Conservation (phyloP, 2,113 vertebrate genomes). For the Xyliphius kryptos region DNA sequence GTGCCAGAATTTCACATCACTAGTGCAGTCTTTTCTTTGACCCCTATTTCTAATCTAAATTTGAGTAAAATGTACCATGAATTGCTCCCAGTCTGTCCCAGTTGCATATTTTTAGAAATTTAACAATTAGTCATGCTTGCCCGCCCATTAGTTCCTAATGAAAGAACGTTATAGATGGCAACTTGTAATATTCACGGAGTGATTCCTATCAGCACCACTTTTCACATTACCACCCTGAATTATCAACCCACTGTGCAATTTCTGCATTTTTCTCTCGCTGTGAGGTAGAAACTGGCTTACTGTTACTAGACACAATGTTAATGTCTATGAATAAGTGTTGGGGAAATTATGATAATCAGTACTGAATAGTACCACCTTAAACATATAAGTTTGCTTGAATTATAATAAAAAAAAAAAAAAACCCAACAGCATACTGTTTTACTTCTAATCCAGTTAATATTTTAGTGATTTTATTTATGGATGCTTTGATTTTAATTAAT, state of each 20-base stretch:
- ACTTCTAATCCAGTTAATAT: too few species aligned
- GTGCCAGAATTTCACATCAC: too few species aligned
- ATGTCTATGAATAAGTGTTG: background rate
- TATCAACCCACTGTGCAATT: conserved; percentile 42
- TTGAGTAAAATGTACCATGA: conserved; percentile 47
- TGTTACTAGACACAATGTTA: background rate
- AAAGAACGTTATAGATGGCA: conserved; percentile 33
- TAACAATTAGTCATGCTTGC: conserved; percentile 45
- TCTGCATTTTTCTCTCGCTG: conserved; percentile 37
- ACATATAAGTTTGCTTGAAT: too few species aligned
- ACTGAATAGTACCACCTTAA: too few species aligned
- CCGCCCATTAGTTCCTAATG: conserved; percentile 39
- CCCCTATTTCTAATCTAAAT: conserved; percentile 42
- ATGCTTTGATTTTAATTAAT: too few species aligned
- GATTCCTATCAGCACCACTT: conserved; percentile 45
- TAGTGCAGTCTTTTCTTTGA: conserved; percentile 26
- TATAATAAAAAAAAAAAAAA: too few species aligned
- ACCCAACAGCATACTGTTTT: too few species aligned
- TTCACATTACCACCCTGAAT: conserved; percentile 42
- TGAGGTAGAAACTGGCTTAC: conserved; percentile 22
- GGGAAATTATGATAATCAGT: too few species aligned
- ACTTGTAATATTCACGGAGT: conserved; percentile 35
- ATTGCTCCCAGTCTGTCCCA: conserved; percentile 40
- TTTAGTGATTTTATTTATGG: too few species aligned
- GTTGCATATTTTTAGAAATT: conserved; percentile 41